Evolutionary conservation across 1,140 invertebrate species (phyloP).

Genomic region (Brachionus calyciflorus): DNA sequence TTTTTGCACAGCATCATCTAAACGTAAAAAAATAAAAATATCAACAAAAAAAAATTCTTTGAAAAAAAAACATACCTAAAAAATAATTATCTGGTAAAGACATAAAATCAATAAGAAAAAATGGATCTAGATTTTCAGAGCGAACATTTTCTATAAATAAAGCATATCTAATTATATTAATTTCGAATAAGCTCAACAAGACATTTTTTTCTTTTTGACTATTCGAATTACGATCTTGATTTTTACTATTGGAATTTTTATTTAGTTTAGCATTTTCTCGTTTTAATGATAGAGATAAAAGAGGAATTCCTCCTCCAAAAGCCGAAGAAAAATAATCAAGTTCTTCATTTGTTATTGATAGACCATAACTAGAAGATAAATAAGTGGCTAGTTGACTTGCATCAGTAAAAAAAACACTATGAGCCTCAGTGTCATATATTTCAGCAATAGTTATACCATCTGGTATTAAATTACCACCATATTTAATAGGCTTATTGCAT

Average conservation of each 20-base stretch:
- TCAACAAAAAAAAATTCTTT: too few relatives aligned
- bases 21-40: too few relatives aligned
- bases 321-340: constrained; percentile 35
- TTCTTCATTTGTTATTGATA: constrained; percentile 40
- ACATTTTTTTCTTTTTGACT: constrained; percentile 24
- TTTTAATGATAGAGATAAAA: neutral
- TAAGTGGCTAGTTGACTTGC: constrained; percentile 27
- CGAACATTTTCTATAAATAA: constrained; percentile 31
- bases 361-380: constrained; percentile 33
- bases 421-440: constrained; percentile 45
- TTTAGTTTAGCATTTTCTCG: constrained; percentile 9
- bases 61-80: too few relatives aligned
- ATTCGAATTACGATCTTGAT: neutral
- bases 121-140: constrained; percentile 31
- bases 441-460: constrained; percentile 39
- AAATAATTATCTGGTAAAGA: constrained; percentile 43
- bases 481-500: constrained; percentile 41
- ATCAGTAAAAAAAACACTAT: constrained; percentile 43
- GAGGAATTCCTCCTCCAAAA: constrained; percentile 8
- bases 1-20: neutral
- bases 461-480: constrained; percentile 16
- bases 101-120: constrained; percentile 46
- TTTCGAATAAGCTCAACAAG: constrained; percentile 24
- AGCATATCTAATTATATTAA: constrained; percentile 42
- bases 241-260: constrained; percentile 14